Percentiles rank a stretch among this genome's conserved stretches.
These are phyloP conservation scores for Notolepis coatsorum DNA, from an alignment of 2,797 vertebrate species.

Conservation along the genomic window DNA sequence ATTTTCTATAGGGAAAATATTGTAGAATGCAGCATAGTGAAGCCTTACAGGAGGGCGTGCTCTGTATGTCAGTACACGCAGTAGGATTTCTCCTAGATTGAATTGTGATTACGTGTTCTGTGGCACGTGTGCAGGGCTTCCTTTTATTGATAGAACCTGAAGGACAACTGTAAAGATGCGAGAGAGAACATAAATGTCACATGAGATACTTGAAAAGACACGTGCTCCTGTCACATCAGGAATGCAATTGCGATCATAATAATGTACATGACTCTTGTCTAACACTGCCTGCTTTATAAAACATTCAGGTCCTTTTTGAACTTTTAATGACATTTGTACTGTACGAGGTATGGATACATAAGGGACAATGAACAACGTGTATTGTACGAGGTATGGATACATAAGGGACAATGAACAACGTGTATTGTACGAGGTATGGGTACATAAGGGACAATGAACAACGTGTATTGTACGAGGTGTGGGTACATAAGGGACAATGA, in stretches of 20 bases:
- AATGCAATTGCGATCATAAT: neutral
- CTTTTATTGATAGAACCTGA: constrained; percentile 55
- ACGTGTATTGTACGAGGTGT: too few relatives aligned
- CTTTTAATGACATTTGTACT: neutral
- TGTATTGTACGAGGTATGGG: neutral
- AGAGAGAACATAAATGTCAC: constrained; percentile 21
- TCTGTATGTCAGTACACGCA: constrained; percentile 25
- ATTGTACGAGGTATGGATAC: neutral
- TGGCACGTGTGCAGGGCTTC: too few relatives aligned
- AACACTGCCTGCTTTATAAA: neutral
- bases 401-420: neutral
- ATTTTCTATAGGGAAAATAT: constrained; percentile 37
- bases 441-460: too few relatives aligned
- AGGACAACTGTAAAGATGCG: constrained; percentile 28
- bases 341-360: neutral
- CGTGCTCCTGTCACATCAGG: neutral
- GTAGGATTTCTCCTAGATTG: constrained; percentile 57
- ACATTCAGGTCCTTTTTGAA: neutral
- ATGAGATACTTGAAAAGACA: neutral
- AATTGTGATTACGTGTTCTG: neutral
- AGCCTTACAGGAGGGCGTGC: constrained; percentile 35
- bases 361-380: neutral
- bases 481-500: too few relatives aligned
- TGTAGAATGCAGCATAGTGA: constrained; percentile 18
- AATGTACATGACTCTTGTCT: neutral